phyloP scores from a whole-genome alignment of 2,113 vertebrate genomes.

The Upupa epops region DNA sequence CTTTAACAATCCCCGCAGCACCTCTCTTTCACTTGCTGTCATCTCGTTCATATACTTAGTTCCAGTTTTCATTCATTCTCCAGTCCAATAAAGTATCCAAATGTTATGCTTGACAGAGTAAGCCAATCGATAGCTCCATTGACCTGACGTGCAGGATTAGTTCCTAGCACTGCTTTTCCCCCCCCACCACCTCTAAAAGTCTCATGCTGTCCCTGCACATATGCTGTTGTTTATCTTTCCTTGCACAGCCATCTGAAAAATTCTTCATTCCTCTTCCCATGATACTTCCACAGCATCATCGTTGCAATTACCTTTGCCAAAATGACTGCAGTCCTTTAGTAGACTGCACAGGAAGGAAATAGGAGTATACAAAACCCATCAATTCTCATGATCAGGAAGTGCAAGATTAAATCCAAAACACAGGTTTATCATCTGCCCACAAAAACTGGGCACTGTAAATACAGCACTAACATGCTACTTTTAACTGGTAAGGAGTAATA shows the following conservation, averaged over 20 bases:
- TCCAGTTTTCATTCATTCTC: background rate
- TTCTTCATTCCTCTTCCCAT: slow-evolving; percentile 8
- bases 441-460: background rate
- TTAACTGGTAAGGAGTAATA: background rate
- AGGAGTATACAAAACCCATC: background rate
- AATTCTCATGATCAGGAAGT: background rate
- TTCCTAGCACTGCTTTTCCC: background rate
- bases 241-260: background rate
- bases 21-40: background rate
- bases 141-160: background rate
- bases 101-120: background rate
- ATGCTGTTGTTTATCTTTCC: background rate
- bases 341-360: background rate
- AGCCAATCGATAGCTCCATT: background rate
- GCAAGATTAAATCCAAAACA: background rate
- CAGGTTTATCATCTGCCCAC: background rate
- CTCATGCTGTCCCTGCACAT: background rate
- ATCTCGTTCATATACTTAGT: background rate
- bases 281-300: background rate
- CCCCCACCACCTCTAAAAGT: no score
- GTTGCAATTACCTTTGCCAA: background rate
- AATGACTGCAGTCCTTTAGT: background rate
- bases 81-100: background rate
- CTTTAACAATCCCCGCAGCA: background rate
- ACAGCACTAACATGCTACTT: background rate